Evolutionary conservation across 1,140 invertebrate genomes (phyloP), one percentile per base, ranked within the genome.

Genomic region (Bombus picipes): DNA sequence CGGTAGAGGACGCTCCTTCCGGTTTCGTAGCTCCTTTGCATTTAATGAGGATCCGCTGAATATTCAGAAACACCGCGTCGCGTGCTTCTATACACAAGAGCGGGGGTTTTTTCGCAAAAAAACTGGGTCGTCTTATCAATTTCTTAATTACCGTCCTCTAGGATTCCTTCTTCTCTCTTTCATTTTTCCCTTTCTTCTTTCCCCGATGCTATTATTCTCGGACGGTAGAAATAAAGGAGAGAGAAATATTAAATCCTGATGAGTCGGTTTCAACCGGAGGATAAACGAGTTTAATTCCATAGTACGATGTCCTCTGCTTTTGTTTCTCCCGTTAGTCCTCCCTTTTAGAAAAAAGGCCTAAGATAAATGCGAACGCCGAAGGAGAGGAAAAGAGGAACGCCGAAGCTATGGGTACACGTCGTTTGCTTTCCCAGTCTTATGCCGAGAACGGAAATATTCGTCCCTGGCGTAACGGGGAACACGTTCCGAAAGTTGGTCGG

Each of bases 401-500:
- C 3, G 25, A 43, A 41, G 25, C 9, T 10, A 9, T 15, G 25
- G 71, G n/a, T 43, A 32, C 3, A 6, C 22, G 9, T 13, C 73
- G 74, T 41, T 70, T 43, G 65, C 28, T 59, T 34, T 41, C 8
- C 1, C 39, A 57, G 41, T 39, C 15, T 59, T 71, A 13, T 37
- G 32, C 37, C 3, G 39, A 15, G 25, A 10, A n/a, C 57, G 59
- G 70, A 81, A 81, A 81, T 85, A 85, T 73, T 81, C 78, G 83
- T 74, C 57, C 78, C 68, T 37, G 28, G 77, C 71, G 68, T 68
- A 81, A 74, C 83, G 34, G 34, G 32, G 57, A 66, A 59, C 83
- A 81, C 71, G 78, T 73, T 74, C 34, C 83, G 77, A 85, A 85
- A 85, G 83, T 85, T 85, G 83, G 83, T 74, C 57, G 71, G 83